Percentiles rank a stretch among this genome's conserved stretches.
Evolutionary conservation across 2,113 vertebrate genomes (phyloP).

Genomic region (Pontoporia blainvillei): DNA sequence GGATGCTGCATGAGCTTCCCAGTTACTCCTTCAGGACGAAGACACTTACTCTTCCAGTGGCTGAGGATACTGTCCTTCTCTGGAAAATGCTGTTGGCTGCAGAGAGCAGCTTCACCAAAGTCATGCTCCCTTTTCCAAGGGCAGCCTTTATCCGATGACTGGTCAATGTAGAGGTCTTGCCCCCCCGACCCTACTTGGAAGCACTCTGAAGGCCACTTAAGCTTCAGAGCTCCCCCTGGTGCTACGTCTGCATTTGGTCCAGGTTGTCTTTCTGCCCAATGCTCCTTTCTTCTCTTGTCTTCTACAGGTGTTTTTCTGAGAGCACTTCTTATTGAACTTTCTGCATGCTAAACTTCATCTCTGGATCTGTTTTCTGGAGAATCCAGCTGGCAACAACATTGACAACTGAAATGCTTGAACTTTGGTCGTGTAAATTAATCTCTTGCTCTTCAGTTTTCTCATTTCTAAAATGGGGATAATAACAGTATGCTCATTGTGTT

Average conservation of each 20-base stretch:
- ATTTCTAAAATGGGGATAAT: neutral
- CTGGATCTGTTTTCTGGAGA: neutral
- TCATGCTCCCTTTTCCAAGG: neutral
- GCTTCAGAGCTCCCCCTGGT: neutral
- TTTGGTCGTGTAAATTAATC: neutral
- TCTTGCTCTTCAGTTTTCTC: neutral
- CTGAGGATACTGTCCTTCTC: neutral
- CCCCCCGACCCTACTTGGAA: neutral
- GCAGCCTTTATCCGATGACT: neutral
- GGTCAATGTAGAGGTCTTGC: neutral
- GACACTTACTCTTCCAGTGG: neutral
- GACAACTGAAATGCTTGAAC: neutral
- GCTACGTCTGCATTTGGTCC: neutral
- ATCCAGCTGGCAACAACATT: neutral
- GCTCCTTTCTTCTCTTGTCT: neutral
- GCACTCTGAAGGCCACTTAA: neutral
- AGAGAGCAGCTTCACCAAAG: neutral
- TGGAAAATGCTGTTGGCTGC: neutral
- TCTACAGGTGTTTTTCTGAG: neutral
- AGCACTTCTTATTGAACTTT: neutral
- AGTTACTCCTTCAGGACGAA: neutral
- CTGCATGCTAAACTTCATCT: neutral
- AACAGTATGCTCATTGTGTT: neutral
- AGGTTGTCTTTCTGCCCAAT: neutral
- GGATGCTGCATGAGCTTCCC: neutral